Evolutionary conservation across 2,113 vertebrate species (phyloP), one percentile per base, ranked within the genome.

Genomic region (Patagioenas fasciata): DNA sequence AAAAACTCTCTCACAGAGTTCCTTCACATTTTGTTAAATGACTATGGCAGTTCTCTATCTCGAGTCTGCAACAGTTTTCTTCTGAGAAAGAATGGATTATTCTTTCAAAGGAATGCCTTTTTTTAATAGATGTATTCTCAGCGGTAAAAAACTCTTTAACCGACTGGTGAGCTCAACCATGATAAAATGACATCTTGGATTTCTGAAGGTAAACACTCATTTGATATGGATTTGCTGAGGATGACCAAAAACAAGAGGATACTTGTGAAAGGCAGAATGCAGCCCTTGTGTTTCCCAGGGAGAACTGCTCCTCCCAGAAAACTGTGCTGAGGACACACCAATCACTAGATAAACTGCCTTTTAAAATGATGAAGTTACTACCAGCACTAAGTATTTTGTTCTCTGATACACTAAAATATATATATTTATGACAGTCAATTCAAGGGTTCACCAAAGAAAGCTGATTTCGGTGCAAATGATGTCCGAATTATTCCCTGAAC

Each of bases 221-320:
- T 74, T 71, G 77, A 92, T 56, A 88, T 6, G 65, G 65, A 93
- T 87, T 93, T 87, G 51, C 15, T 81, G 69, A 83, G 72, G 72
- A 62, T 86, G 77, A 73, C 80, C 51, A 89, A 60, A 91, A 86
- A 9, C 83, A 93, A 86, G 60, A 80, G 48, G 65, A 94, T 80
- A 47, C 83, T 92, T 91, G 86, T 92, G 65, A 69, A 85, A 92
- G 53, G 58, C 77, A 95, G 83, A 91, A 92, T 78, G 80, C 17
- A 90, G 62, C 34, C 62, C 80, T 89, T 92, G 58, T 90, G 91
- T 21, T 64, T 71, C 65, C 47, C 83, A 38, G 19, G 54, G 47
- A 75, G 60, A 90, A 67, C 0, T 54, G 25, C 0, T 93, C n/a
- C 72, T 74, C 64, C 60, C 69, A 85, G 19, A 58, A 65, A 77